Percentiles rank a stretch among this genome's conserved stretches.
phyloP scores from a whole-genome alignment of 2,888 invertebrate genomes.

The Cetonia aurata region DNA sequence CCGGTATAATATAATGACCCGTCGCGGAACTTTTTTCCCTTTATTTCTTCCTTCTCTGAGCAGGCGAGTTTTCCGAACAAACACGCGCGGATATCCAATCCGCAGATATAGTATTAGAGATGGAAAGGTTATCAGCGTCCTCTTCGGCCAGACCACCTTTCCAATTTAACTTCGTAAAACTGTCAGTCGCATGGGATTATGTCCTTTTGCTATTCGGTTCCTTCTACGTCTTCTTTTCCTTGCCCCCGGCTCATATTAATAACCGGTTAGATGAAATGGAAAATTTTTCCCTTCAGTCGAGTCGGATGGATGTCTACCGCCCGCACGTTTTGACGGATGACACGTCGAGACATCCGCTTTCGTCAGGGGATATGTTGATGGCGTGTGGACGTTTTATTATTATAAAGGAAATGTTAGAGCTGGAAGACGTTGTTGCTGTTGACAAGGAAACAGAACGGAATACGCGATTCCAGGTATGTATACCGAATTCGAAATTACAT shows the following conservation, averaged over 20 bases:
- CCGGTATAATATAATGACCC: constrained; percentile 36
- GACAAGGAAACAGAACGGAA: too few species aligned
- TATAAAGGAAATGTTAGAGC: too few species aligned
- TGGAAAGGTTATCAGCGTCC: background rate
- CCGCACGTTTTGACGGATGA: constrained; percentile 2
- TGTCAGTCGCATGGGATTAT: constrained; percentile 44
- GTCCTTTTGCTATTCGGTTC: constrained; percentile 7
- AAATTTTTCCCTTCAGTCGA: constrained; percentile 4
- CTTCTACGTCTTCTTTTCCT: too few species aligned
- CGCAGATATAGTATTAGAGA: constrained; percentile 18
- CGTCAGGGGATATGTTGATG: too few species aligned
- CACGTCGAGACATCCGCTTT: background rate
- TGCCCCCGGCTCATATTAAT: constrained; percentile 32
- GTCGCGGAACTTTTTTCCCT: background rate
- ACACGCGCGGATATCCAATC: constrained; percentile 32
- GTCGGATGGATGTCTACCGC: too few species aligned
- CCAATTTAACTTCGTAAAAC: constrained; percentile 45
- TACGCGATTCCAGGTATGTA: too few species aligned
- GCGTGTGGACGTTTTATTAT: too few species aligned
- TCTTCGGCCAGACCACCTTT: constrained; percentile 32
- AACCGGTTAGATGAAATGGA: constrained; percentile 35
- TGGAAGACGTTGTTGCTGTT: too few species aligned
- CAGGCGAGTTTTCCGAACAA: constrained; percentile 30
- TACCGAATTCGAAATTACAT: too few species aligned
- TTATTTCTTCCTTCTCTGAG: constrained; percentile 8